Evolutionary conservation across 2,797 vertebrate species (phyloP).

Genomic region (Halcyon badia): DNA sequence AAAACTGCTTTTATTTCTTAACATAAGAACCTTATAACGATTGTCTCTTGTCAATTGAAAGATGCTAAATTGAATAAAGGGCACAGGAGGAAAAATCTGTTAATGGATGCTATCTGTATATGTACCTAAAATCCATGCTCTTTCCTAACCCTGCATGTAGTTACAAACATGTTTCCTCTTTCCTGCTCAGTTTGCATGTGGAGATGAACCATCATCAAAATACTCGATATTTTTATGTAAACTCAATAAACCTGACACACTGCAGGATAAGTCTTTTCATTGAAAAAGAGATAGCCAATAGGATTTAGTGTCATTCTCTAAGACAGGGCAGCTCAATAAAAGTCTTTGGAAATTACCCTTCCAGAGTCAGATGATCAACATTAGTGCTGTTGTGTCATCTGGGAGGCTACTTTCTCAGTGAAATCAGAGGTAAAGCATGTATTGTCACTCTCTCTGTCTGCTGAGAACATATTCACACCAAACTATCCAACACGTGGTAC

Average conservation of each 20-base stretch:
- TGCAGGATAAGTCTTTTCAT: not conserved
- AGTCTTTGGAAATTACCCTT: slow-evolving; percentile 14
- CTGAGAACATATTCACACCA: slow-evolving; percentile 33
- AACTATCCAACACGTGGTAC: slow-evolving; percentile 43
- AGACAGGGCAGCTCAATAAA: slow-evolving; percentile 13
- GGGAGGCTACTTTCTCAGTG: not conserved
- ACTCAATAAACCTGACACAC: not conserved
- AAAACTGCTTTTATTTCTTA: slow-evolving; percentile 33
- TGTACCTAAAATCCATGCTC: not conserved
- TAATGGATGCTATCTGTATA: not conserved
- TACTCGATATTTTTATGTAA: slow-evolving; percentile 3
- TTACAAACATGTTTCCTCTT: not conserved
- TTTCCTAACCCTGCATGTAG: not conserved
- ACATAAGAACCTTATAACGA: not conserved
- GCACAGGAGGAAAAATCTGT: not conserved
- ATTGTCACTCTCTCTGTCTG: not conserved
- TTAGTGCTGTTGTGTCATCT: not conserved
- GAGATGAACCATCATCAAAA: not conserved
- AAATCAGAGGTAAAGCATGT: slow-evolving; percentile 22
- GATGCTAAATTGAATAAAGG: not conserved
- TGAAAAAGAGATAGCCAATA: not conserved
- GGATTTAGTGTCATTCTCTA: slow-evolving; percentile 13
- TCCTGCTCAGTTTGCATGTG: not conserved
- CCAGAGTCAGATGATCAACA: slow-evolving; percentile 19
- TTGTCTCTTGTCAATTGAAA: not conserved